A percentile compares a stretch with the other conserved stretches of the same genome.
phyloP scores from a whole-genome alignment of 2,888 invertebrate species.

The Monopis laevigella region DNA sequence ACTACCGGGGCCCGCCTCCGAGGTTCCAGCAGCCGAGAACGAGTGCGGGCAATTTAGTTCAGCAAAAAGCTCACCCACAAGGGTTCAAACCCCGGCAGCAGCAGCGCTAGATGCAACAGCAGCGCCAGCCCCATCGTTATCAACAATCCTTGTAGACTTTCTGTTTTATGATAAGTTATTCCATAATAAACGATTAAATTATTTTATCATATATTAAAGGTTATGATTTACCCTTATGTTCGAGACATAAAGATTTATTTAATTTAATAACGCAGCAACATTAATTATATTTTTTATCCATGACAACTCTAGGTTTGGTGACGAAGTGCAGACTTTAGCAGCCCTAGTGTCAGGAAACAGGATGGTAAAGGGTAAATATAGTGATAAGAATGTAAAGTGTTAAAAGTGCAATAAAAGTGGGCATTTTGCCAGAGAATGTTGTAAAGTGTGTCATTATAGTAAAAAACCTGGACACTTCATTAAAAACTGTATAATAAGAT shows the following conservation, averaged over 20 bases:
- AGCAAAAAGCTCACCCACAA: neutral
- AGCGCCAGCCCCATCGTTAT: neutral
- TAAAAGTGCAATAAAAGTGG: no score
- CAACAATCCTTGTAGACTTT: neutral
- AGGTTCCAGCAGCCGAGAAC: neutral
- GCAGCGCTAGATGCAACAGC: neutral
- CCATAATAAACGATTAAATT: neutral
- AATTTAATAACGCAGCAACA: neutral
- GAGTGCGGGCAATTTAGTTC: neutral
- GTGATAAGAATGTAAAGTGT: neutral
- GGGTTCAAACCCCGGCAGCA: neutral
- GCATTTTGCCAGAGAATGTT: no score
- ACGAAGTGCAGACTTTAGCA: no score
- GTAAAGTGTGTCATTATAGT: no score
- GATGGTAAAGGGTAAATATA: neutral
- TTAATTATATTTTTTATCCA: neutral
- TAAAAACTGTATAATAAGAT: no score
- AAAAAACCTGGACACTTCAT: no score
- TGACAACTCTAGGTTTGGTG: neutral
- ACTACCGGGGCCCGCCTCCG: no score
- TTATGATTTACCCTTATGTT: neutral
- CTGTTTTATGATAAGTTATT: neutral
- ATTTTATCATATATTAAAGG: constrained; percentile 2
- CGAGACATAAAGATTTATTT: neutral
- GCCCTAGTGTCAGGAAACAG: no score